Evolutionary conservation across 2,113 vertebrate genomes (phyloP).

Genomic region (Excalfactoria chinensis): DNA sequence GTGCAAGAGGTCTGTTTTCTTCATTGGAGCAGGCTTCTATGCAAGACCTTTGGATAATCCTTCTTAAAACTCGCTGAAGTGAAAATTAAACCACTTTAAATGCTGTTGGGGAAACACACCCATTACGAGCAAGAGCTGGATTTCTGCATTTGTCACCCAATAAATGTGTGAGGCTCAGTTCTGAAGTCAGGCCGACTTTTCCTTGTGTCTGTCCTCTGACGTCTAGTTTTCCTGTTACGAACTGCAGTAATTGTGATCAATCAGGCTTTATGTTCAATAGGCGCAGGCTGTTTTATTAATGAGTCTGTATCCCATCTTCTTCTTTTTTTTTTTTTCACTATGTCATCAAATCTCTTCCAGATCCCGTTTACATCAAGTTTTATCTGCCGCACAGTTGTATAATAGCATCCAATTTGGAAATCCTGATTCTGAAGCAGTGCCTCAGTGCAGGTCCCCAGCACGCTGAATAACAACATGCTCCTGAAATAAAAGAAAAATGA

Average conservation of each 20-base stretch:
- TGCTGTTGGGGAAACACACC: neutral
- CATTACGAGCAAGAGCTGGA: neutral
- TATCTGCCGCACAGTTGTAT: constrained; percentile 5
- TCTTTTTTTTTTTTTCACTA: constrained; percentile 34
- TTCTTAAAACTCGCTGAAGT: constrained; percentile 35
- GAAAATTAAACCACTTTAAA: constrained; percentile 49
- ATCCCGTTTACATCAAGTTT: constrained; percentile 49
- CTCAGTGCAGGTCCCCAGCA: neutral
- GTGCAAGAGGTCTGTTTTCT: neutral
- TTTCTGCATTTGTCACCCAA: constrained; percentile 24
- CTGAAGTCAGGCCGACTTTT: constrained; percentile 3
- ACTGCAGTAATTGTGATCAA: constrained; percentile 54
- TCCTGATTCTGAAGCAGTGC: neutral
- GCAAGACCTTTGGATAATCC: constrained; percentile 27
- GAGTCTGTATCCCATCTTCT: constrained; percentile 37
- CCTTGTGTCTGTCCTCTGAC: neutral
- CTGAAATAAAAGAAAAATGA: constrained; percentile 44
- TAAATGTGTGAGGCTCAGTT: constrained; percentile 6
- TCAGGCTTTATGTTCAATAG: constrained; percentile 35
- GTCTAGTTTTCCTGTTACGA: constrained; percentile 44
- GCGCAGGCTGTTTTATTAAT: constrained; percentile 44
- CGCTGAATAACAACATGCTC: neutral
- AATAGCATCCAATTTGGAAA: neutral
- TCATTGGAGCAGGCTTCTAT: neutral
- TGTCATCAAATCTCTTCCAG: constrained; percentile 50